Conservation (phyloP, 37 sponge, comb jelly and placozoan species). For the Mnemiopsis leidyi region DNA sequence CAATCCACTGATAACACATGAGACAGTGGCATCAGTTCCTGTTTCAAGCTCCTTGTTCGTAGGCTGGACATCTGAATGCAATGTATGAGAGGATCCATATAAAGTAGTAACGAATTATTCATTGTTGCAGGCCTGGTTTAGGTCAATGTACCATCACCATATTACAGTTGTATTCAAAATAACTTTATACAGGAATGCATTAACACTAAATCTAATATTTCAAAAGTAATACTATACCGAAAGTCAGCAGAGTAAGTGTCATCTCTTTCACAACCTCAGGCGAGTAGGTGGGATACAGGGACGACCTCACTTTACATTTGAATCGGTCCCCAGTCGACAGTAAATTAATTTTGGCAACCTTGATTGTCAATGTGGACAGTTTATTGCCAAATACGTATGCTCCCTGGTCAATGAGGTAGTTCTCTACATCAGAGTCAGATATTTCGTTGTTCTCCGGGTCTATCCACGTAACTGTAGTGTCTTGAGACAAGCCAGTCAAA, state of each 20-base stretch:
- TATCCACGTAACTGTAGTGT: too few relatives aligned
- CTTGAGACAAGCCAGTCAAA: too few relatives aligned
- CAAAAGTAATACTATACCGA: too few relatives aligned
- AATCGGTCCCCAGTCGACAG: neutral
- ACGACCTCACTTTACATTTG: neutral
- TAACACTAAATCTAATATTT: too few relatives aligned
- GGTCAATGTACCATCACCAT: too few relatives aligned
- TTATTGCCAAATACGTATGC: neutral
- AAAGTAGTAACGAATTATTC: neutral
- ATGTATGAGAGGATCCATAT: neutral
- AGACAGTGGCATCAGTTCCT: neutral
- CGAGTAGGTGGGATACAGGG: neutral
- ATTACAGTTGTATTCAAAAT: too few relatives aligned
- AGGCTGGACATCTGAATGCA: neutral
- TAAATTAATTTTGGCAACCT: neutral
- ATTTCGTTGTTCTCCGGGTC: too few relatives aligned
- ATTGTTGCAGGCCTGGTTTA: too few relatives aligned
- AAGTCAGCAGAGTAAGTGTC: neutral
- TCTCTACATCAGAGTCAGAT: too few relatives aligned
- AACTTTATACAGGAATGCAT: too few relatives aligned
- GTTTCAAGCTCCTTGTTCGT: constrained; percentile 6
- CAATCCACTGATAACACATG: neutral
- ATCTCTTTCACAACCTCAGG: neutral
- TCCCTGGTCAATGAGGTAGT: neutral
- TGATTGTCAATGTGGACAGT: neutral